Conservation (phyloP, 2,888 invertebrate species). For the Tridacna gigas region DNA sequence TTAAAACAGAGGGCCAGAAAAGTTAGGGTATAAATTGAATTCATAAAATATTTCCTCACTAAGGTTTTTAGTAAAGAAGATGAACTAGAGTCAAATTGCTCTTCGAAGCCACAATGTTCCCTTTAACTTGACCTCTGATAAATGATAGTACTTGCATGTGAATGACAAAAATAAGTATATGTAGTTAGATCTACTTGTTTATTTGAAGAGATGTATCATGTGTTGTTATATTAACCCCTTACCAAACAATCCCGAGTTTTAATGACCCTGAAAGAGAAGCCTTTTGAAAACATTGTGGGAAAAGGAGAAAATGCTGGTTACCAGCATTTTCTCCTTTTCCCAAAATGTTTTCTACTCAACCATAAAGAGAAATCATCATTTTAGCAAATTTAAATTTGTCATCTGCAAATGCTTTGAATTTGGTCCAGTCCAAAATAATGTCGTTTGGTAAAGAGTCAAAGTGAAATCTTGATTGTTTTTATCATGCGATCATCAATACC, state of each 20-base stretch:
- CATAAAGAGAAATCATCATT: no score
- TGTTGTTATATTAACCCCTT: no score
- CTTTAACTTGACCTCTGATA: no score
- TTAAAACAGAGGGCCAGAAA: background rate
- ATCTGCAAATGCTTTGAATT: background rate
- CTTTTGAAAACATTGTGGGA: constrained; percentile 4
- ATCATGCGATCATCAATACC: no score
- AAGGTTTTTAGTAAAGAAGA: background rate
- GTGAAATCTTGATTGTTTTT: no score
- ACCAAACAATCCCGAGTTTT: background rate
- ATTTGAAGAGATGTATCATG: no score
- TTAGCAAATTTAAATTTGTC: background rate
- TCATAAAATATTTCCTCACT: background rate
- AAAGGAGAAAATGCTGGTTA: constrained; percentile 1
- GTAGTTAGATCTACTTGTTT: no score
- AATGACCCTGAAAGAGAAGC: background rate
- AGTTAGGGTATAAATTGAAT: background rate
- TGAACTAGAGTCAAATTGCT: background rate
- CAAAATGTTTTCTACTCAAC: background rate
- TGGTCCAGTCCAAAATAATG: background rate
- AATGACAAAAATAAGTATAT: no score
- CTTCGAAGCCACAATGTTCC: background rate
- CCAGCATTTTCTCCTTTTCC: constrained; percentile 5
- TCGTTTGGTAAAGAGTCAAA: no score
- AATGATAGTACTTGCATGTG: no score